These are phyloP conservation scores for Pyrrhosoma nymphula DNA, from an alignment of 2,888 invertebrate species.

Conservation along the genomic window DNA sequence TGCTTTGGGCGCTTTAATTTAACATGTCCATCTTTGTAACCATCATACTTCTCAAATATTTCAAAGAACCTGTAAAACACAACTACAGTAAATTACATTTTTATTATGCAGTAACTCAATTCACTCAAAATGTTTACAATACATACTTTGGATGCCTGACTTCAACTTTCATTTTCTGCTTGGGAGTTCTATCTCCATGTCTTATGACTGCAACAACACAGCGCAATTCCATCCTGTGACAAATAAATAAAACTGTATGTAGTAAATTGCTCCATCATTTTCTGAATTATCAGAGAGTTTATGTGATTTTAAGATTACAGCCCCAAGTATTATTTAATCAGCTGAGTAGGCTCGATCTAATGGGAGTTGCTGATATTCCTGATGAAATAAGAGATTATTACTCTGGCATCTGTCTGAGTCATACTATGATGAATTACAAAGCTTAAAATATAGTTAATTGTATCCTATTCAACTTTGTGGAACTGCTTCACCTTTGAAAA, in stretches of 20 bases:
- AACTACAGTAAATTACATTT: slow-evolving; percentile 4
- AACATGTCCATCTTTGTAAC: slow-evolving; percentile 96
- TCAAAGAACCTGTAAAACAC: slow-evolving; percentile 92
- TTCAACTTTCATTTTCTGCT: slow-evolving; percentile 99
- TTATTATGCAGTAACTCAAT: neutral
- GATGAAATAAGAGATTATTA: neutral
- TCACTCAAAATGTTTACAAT: slow-evolving; percentile 16
- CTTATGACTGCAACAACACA: slow-evolving; percentile 98
- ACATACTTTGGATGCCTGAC: slow-evolving; percentile 94
- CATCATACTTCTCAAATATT: slow-evolving; percentile 98
- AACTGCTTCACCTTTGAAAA: no score
- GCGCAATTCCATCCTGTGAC: slow-evolving; percentile 87
- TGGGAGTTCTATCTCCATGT: slow-evolving; percentile 99
- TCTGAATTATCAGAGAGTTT: no score
- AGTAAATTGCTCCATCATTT: no score
- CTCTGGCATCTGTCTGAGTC: no score
- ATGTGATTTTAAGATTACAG: no score
- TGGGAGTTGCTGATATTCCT: no score
- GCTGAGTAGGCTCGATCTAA: no score
- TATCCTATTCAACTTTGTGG: no score
- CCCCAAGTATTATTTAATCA: no score
- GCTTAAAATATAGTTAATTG: no score
- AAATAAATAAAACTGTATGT: slow-evolving; percentile 17
- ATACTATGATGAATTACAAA: no score
- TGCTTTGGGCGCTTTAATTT: slow-evolving; percentile 98